Evolutionary conservation across 2,888 invertebrate species (phyloP), one percentile per base, ranked within the genome.

Genomic region (Molanna angustata): DNA sequence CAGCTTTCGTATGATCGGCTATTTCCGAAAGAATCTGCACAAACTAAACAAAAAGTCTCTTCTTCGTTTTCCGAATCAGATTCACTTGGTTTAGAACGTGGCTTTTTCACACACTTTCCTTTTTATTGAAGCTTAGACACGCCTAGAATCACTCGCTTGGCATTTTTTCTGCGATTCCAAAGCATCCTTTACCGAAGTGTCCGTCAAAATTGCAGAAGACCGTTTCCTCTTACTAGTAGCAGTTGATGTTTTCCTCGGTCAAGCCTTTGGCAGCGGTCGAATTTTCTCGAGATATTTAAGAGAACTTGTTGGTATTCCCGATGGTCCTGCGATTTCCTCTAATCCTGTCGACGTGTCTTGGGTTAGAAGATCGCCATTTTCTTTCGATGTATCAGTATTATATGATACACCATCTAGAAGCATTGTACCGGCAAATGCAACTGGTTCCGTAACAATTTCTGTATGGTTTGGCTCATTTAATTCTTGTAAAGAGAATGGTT

Each of bases 201-300:
- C 56, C n/a, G 59, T 54, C 45, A 57, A 59, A 49, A 61, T 51
- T 27, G 47, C 42, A 13, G 59, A 56, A 42, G 52, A 56, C 31
- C 49, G 22, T 49, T 52, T 57, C 18, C 41, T 41, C 39, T 54
- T 57, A 48, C 47, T 39, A 20, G 31, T 40, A 31, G 40, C 48
- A 41, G 32, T 53, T 27, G 33, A 35, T 27, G 19, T 43, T 48
- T 52, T 54, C 49, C 54, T 40, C 21, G 41, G 45, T 11, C 35
- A 45, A 19, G 51, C 55, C 51, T 57, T 58, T 22, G 57, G 59
- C 41, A 47, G 54, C 47, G 54, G 45, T 14, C 52, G 14, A 18
- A 59, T 46, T 45, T 54, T 35, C 31, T 46, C 22, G 13, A 43
- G 54, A 50, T 11, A 13, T 33, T 33, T 33, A 33, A n/a, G 11